A percentile compares a stretch with the other conserved stretches of the same genome.
Evolutionary conservation across 2,888 invertebrate genomes (phyloP).

Genomic region (Patella pellucida): DNA sequence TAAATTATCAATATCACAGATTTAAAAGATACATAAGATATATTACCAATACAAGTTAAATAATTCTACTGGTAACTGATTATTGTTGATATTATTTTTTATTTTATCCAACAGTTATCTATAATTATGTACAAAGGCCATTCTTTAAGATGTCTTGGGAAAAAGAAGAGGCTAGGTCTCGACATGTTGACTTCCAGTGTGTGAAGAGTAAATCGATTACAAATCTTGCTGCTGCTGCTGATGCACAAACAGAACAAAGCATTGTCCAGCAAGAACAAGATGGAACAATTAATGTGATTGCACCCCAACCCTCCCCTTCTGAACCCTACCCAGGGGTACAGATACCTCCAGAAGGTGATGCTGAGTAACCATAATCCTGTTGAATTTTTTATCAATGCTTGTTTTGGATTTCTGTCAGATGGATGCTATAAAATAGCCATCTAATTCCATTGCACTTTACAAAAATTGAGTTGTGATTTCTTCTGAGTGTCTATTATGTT

Average conservation of each 20-base stretch:
- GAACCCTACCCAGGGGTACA: slow-evolving; percentile 65
- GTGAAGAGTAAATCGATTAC: slow-evolving; percentile 98
- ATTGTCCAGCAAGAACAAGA: slow-evolving; percentile 59
- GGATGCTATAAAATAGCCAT: background rate
- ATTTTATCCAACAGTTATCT: slow-evolving; percentile 80
- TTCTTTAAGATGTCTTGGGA: slow-evolving; percentile 99
- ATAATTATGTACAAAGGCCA: slow-evolving; percentile 99
- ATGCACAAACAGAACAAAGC: slow-evolving; percentile 78
- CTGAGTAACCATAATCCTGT: slow-evolving; percentile 34
- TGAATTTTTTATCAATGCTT: background rate
- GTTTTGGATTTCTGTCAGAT: background rate
- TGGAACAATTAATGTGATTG: slow-evolving; percentile 70
- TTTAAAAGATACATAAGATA: too few species aligned
- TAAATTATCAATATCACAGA: too few species aligned
- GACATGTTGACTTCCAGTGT: slow-evolving; percentile 99
- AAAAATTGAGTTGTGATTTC: too few species aligned
- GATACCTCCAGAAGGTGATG: slow-evolving; percentile 59
- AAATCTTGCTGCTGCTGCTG: slow-evolving; percentile 94
- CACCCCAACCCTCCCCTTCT: slow-evolving; percentile 70
- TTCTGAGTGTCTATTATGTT: too few species aligned
- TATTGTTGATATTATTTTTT: background rate
- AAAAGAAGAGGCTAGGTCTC: slow-evolving; percentile 98
- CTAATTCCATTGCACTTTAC: too few species aligned
- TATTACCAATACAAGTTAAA: too few species aligned
- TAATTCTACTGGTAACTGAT: background rate